These are phyloP conservation scores for Poecilia gillii DNA, from an alignment of 2,797 vertebrate genomes.

Conservation along the genomic window DNA sequence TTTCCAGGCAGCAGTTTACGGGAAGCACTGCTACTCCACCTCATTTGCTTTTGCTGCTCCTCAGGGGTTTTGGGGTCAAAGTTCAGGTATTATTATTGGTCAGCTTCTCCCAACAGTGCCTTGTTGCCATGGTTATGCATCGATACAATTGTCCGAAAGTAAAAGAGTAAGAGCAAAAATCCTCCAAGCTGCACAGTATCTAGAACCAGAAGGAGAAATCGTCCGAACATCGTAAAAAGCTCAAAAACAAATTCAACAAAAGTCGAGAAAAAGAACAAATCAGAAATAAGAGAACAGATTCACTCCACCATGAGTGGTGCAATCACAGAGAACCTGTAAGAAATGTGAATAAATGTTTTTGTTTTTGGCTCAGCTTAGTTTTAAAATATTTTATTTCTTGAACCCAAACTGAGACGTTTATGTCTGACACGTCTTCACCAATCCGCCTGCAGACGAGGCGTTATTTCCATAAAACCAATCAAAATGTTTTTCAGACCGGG, in stretches of 20 bases:
- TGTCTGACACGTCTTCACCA: background rate
- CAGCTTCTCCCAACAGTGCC: too few relatives aligned
- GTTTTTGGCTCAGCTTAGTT: background rate
- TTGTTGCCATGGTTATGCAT: too few relatives aligned
- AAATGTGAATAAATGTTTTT: background rate
- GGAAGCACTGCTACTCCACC: background rate
- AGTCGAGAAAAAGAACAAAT: background rate
- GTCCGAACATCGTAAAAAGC: background rate
- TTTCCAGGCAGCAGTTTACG: background rate
- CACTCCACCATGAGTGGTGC: background rate
- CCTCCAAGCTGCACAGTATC: too few relatives aligned
- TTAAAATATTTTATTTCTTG: background rate
- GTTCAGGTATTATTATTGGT: too few relatives aligned
- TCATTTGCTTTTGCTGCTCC: background rate
- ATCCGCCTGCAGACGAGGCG: background rate
- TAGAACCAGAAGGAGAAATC: background rate
- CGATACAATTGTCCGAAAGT: background rate
- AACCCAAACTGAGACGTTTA: background rate
- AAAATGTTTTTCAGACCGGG: conserved; percentile 15
- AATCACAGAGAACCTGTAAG: background rate
- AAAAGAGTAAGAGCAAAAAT: background rate
- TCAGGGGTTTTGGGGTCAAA: background rate
- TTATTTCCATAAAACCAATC: conserved; percentile 27
- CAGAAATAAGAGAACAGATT: background rate
- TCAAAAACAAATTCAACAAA: background rate